Base-by-base conservation (phyloP, 2,113 vertebrate genomes). In the Octodon degus region DNA sequence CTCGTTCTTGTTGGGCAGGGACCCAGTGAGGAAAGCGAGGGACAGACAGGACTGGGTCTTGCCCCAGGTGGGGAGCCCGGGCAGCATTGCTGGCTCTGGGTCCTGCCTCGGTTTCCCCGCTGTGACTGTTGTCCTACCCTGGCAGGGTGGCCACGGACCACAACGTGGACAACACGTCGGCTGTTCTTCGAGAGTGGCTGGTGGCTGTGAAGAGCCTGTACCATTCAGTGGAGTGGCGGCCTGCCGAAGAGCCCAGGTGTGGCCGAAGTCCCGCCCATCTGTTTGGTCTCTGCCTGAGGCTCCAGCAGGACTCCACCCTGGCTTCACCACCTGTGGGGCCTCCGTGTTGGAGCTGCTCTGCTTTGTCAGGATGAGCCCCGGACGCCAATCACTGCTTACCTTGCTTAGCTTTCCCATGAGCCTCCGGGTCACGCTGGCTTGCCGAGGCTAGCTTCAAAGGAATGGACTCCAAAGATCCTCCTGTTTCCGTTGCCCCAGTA, bases 111-210 rank as follows among this genome's bases (percentile, higher is more conserved):
- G n/a, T 50, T 27, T 86, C 50, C 81, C 50, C 81, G 0, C 43
- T 22, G 55, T 0, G 43, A 32, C 40, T 47, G 55, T 7, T 19
- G 12, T 11, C 7, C 27, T 90, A 47, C 34, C 25, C 81, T 16
- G 55, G 55, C 98, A 99, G 99, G 99, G 99, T 99, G 58, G 99
- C 99, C 7, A 99, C 99, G 0, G 99, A 99, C 97, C 99, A 99
- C 96, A 99, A 99, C 40, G 72, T 97, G 19, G 99, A 99, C 98
- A 99, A 99, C 97, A 99, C 99, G 0, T 99, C 99, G 0, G 97
- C 97, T 1, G 91, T 99, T 82, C 98, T 99, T 65, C 98, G 98
- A 9, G 98, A 99, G 94, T 99, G 99, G 99, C 99, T 99, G 65
- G 97, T 98, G 93, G 99, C 99, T 0, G 98, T 99, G 40, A 99